Evolutionary conservation across 2,797 vertebrate genomes (phyloP).

Genomic region (Arnoldichthys spilopterus): DNA sequence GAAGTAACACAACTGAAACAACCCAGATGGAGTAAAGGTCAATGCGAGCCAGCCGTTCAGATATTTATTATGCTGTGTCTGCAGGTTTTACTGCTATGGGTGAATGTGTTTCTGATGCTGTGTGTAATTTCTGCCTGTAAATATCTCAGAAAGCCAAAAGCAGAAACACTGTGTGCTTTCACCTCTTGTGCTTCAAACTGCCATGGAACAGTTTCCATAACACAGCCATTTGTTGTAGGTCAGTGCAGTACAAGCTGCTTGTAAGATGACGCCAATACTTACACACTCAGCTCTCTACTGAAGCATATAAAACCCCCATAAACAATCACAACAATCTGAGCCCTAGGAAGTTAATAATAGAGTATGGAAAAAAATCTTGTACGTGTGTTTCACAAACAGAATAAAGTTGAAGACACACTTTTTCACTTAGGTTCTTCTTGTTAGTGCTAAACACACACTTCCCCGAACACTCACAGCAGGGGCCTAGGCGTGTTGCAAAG

Average conservation of each 20-base stretch:
- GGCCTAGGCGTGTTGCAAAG: not conserved
- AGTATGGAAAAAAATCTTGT: not conserved
- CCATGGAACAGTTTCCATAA: constrained; percentile 12
- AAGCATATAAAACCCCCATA: constrained; percentile 15
- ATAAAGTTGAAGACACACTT: not conserved
- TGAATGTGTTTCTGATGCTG: constrained; percentile 16
- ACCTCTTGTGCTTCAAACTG: not conserved
- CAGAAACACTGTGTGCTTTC: constrained; percentile 16
- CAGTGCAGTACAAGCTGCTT: not conserved
- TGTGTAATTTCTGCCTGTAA: constrained; percentile 8
- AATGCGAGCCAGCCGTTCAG: not conserved
- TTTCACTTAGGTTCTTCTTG: not conserved
- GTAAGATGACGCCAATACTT: not conserved
- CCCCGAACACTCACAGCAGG: not conserved
- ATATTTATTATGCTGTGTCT: constrained; percentile 20
- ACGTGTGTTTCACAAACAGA: not conserved
- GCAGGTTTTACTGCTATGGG: constrained; percentile 25
- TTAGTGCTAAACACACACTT: not conserved
- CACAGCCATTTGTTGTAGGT: constrained; percentile 1
- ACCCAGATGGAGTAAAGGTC: not conserved
- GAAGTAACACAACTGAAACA: constrained; percentile 13
- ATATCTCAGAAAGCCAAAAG: constrained; percentile 1
- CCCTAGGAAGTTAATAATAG: not conserved
- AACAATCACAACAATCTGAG: not conserved
- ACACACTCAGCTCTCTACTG: not conserved